Evolutionary conservation across 2,888 invertebrate genomes (phyloP), one percentile per base, ranked within the genome.

Genomic region (Podotricha telesiphe): DNA sequence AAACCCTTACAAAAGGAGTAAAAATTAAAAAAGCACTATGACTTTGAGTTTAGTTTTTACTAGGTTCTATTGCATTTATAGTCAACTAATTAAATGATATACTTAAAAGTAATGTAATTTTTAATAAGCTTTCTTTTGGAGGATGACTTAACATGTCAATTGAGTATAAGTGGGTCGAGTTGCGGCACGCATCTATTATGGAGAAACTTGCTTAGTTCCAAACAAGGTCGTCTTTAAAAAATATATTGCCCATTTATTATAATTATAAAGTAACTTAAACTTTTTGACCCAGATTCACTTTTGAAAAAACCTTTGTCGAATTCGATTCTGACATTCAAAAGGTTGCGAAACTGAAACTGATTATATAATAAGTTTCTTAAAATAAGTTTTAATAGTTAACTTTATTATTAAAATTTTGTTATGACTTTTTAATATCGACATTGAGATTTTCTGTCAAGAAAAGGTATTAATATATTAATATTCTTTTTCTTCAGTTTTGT

Each of bases 121-220:
- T 2, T 2, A 34, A 10, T n/a, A 55, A 37, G 17, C 34, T 34
- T 55, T 34, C 53, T 55, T 55, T 55, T 55, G 17, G 55, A 11
- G 5, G n/a, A 37, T 13, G 34, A 55, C 34, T 53, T 28, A 22
- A 28, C 28, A 37, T 7, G 42, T 59, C 40, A 59, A 1, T 48
- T 45, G 40, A 53, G 19, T n/a, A 15, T 15, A n/a, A 62, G 62
- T 62, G 13, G 48, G 58, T 58, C 58, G 15, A 42, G 34, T 59
- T 40, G 22, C 59, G n/a, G 45, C 59, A 59, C n/a, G 5, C 22
- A 45, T 59, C 19, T 20, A 1, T 40, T 59, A 45, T 45, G 45
- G 59, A 59, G 59, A 42, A 59, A 59, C 58, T 42, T 42, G 58
- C 42, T 42, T 42, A 45, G 55, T 34, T n/a, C 34, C 34, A 55